Percentiles rank a stretch among this genome's conserved stretches.
These are phyloP conservation scores for Lichenostomus cassidix DNA, from an alignment of 2,113 vertebrate genomes.

Conservation along the genomic window DNA sequence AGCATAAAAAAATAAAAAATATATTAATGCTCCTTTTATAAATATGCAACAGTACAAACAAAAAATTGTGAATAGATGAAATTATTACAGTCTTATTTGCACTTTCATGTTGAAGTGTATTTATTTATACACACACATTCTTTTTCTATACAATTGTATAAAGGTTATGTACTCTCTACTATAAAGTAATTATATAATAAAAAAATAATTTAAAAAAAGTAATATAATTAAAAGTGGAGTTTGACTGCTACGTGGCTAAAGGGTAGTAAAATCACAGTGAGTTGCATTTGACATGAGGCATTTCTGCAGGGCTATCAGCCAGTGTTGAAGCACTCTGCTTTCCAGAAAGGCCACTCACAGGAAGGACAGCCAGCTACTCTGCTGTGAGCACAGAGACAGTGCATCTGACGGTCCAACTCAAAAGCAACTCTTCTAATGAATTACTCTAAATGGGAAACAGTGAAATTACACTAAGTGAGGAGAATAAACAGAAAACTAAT, in stretches of 20 bases:
- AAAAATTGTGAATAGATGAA: neutral
- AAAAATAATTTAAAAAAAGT: too few relatives aligned
- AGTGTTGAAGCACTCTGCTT: neutral
- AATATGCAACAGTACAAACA: neutral
- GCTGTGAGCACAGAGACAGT: neutral
- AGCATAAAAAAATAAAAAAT: neutral
- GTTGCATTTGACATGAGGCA: neutral
- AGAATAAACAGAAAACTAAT: neutral
- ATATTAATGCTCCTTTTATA: neutral
- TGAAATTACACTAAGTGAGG: neutral
- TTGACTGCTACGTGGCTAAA: neutral
- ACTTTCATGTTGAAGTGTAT: fast-evolving
- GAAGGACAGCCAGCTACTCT: neutral
- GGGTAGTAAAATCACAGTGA: neutral
- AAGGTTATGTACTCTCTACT: neutral
- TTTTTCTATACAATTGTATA: neutral
- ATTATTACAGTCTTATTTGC: neutral
- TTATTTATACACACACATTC: neutral
- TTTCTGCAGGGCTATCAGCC: neutral
- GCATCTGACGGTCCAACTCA: neutral
- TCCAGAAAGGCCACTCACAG: neutral
- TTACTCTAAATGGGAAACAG: neutral
- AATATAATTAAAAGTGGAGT: neutral
- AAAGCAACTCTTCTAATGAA: neutral
- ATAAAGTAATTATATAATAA: neutral